A percentile compares a stretch with the other conserved stretches of the same genome.
These are phyloP conservation scores for Cyphomyrmex costatus DNA, from an alignment of 1,140 invertebrate species.

Conservation along the genomic window DNA sequence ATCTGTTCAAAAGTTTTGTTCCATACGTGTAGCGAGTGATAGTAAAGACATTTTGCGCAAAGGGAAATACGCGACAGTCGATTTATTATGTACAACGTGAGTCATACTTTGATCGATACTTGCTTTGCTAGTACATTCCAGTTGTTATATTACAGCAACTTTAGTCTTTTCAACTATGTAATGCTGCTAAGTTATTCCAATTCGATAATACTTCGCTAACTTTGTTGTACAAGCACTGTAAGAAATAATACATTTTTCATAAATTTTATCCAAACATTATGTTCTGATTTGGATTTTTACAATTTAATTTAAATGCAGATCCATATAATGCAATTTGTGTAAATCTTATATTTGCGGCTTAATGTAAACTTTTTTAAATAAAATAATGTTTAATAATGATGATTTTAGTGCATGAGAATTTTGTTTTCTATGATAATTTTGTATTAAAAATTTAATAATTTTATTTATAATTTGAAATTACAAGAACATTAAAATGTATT, in stretches of 20 bases:
- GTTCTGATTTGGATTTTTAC: neutral
- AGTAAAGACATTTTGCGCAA: constrained; percentile 54
- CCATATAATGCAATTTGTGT: neutral
- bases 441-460: neutral
- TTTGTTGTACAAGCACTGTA: neutral
- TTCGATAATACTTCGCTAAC: constrained; percentile 10
- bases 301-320: neutral
- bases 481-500: neutral
- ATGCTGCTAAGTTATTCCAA: constrained; percentile 22
- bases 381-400: neutral
- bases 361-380: neutral
- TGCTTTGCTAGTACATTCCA: constrained; percentile 30
- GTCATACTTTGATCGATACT: constrained; percentile 60
- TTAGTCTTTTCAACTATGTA: constrained; percentile 54
- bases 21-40: constrained; percentile 28
- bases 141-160: constrained; percentile 24
- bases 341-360: neutral
- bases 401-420: neutral
- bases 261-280: neutral
- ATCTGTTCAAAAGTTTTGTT: constrained; percentile 42
- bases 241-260: neutral
- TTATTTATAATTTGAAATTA: neutral
- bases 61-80: constrained; percentile 36
- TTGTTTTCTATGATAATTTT: neutral
- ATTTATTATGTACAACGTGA: constrained; percentile 64